Base-by-base conservation (phyloP, 2,113 vertebrate genomes). In the Neomonachus schauinslandi region DNA sequence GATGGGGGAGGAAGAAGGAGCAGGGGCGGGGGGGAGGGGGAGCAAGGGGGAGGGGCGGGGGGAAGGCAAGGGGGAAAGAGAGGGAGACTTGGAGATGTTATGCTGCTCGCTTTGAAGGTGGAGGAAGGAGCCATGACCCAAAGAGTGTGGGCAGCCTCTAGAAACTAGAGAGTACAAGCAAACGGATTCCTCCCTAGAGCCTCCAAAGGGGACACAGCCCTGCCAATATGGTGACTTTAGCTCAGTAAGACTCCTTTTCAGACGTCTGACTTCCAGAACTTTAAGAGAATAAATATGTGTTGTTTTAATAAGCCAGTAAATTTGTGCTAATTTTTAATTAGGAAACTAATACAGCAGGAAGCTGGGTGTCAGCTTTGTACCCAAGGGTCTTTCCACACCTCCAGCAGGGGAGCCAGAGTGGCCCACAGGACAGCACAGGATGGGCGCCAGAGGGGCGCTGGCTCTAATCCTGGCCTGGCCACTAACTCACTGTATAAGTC, bases 11-110 rank as follows among this genome's bases (percentile, higher is more conserved):
- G 42, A 14, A 26, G 71, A 5, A 7, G 81, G 9, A 19, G 28
- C 14, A 5, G 46, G 46, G 46, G 46, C 4, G 7, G 4, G 21
- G 24, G 0, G 1, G 21, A 3, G 21, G 5, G 65, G 19, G 51
- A 22, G 2, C 0, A 21, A 5, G 49, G 7, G 51, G 36, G 12
- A n/a, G 5, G 4, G 16, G 9, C 3, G 1, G 10, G 55, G 28
- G 15, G 7, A 2, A 42, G 26, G 39, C 13, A 16, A 2, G 16
- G 9, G 39, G 39, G 36, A 59, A 15, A 21, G 55, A 57, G 53
- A 14, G 19, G 1, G 14, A 42, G n/a, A 88, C 22, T 2, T 31
- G n/a, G 61, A 67, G 63, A 51, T 33, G n/a, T 11, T 12, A 10
- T 1, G 19, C 22, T 85, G 57, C 55, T 42, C 42, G 88, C 39